Percentiles rank a stretch among this genome's conserved stretches.
phyloP scores from a whole-genome alignment of 1,140 invertebrate species.

The Solenopsis invicta region DNA sequence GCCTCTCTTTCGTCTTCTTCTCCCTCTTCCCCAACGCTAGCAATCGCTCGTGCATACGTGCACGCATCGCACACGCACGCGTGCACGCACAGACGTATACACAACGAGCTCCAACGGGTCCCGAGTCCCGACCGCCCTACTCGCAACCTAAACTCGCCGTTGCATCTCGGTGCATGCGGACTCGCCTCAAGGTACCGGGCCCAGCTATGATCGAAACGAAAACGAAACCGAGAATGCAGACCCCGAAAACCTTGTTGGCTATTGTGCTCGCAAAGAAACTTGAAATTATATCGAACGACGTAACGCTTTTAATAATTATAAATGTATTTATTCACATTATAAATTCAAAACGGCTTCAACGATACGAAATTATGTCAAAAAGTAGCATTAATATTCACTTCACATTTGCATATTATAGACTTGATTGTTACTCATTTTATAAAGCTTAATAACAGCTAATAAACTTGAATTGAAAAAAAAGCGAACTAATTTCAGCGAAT shows the following conservation, averaged over 20 bases:
- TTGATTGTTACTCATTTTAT: not conserved
- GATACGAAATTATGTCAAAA: not conserved
- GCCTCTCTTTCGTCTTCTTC: slow-evolving; percentile 25
- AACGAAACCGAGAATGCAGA: slow-evolving; percentile 36
- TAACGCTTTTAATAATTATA: not conserved
- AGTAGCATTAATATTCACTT: not conserved
- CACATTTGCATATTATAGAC: not conserved
- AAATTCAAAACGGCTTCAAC: not conserved
- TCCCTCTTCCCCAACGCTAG: slow-evolving; percentile 38
- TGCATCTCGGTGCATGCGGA: slow-evolving; percentile 51
- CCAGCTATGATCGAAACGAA: slow-evolving; percentile 46
- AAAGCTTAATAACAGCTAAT: not conserved
- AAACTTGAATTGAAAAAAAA: not conserved
- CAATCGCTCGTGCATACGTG: not conserved
- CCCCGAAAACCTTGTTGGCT: not conserved
- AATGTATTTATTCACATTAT: not conserved
- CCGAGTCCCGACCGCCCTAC: not conserved
- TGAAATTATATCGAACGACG: not conserved
- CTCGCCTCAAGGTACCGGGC: slow-evolving; percentile 26
- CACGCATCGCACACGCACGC: not conserved
- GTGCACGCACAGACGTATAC: not conserved
- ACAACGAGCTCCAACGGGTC: slow-evolving; percentile 14
- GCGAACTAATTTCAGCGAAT: not conserved
- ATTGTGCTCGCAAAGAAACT: not conserved
- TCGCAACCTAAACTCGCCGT: slow-evolving; percentile 38